phyloP scores from a whole-genome alignment of 2,888 invertebrate species.

The Lumbricus terrestris region DNA sequence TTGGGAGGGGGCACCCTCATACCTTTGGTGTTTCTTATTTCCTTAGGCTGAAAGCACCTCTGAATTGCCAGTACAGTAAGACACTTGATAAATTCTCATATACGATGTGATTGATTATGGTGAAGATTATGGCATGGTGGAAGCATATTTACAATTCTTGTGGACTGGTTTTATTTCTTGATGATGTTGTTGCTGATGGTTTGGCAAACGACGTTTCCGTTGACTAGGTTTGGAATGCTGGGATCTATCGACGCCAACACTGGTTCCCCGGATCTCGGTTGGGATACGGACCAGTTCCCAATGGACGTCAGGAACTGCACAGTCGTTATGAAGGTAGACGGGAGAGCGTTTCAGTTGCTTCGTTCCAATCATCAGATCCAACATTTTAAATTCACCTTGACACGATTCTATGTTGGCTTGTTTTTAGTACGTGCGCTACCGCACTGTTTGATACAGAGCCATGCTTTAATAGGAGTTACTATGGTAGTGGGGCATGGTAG shows the following conservation, averaged over 20 bases:
- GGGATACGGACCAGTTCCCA: conserved; percentile 64
- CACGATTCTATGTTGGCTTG: not conserved
- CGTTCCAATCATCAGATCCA: not conserved
- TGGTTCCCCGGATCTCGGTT: conserved; percentile 61
- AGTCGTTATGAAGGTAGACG: conserved; percentile 64
- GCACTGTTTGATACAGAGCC: not conserved
- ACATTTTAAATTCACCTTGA: not conserved
- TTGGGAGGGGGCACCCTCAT: too few species aligned
- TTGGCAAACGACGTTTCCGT: not conserved
- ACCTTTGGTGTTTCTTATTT: too few species aligned
- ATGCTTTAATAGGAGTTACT: not conserved
- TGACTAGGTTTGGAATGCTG: conserved; percentile 65
- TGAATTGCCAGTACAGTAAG: too few species aligned
- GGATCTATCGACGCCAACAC: conserved; percentile 66
- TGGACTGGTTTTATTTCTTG: too few species aligned
- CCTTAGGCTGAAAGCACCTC: too few species aligned
- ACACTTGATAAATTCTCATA: too few species aligned
- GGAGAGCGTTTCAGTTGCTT: not conserved
- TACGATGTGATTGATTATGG: not conserved
- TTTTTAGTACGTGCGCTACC: too few species aligned
- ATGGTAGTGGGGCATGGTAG: too few species aligned
- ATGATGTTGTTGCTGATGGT: not conserved
- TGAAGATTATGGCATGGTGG: not conserved
- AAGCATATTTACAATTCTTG: not conserved
- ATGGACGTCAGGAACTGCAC: conserved; percentile 64